Conservation (phyloP, 1,140 invertebrate genomes). For the Capitella teleta region DNA sequence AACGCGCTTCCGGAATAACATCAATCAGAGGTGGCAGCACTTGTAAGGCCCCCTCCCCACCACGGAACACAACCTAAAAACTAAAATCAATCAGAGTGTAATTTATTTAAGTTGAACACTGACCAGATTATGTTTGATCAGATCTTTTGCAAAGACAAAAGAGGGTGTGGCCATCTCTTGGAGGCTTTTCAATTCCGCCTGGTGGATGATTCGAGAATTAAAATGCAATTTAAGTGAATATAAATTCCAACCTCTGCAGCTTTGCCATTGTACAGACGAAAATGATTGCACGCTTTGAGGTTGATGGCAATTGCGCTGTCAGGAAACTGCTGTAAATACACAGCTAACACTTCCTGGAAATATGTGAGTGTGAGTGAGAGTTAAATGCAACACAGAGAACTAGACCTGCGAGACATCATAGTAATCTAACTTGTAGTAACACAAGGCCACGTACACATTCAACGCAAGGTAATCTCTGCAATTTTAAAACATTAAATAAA, state of each 20-base stretch:
- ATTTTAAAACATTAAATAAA: not conserved
- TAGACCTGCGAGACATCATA: slow-evolving; percentile 51
- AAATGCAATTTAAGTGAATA: no score
- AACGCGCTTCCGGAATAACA: slow-evolving; percentile 87
- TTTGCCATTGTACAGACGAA: slow-evolving; percentile 83
- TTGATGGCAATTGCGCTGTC: slow-evolving; percentile 92
- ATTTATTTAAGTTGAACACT: slow-evolving; percentile 7
- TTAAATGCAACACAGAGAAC: not conserved
- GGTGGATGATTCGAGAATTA: slow-evolving; percentile 10
- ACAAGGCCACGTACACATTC: slow-evolving; percentile 93
- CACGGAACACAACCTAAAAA: slow-evolving; percentile 66
- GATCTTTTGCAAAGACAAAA: slow-evolving; percentile 79
- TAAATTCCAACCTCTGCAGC: slow-evolving; percentile 65
- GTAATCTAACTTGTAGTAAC: slow-evolving; percentile 92
- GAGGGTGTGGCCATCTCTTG: slow-evolving; percentile 62
- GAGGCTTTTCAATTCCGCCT: slow-evolving; percentile 46
- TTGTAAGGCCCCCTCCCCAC: slow-evolving; percentile 85
- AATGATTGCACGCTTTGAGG: slow-evolving; percentile 81
- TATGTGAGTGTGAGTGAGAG: no score
- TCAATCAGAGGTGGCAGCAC: slow-evolving; percentile 82
- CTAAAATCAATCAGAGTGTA: not conserved
- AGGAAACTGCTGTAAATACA: slow-evolving; percentile 83
- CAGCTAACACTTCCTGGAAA: slow-evolving; percentile 86
- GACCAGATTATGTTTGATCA: slow-evolving; percentile 90
- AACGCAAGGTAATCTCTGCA: slow-evolving; percentile 79